Percentiles rank a stretch among this genome's conserved stretches.
These are phyloP conservation scores for Esox niger DNA, from an alignment of 2,113 vertebrate species.

Conservation along the genomic window DNA sequence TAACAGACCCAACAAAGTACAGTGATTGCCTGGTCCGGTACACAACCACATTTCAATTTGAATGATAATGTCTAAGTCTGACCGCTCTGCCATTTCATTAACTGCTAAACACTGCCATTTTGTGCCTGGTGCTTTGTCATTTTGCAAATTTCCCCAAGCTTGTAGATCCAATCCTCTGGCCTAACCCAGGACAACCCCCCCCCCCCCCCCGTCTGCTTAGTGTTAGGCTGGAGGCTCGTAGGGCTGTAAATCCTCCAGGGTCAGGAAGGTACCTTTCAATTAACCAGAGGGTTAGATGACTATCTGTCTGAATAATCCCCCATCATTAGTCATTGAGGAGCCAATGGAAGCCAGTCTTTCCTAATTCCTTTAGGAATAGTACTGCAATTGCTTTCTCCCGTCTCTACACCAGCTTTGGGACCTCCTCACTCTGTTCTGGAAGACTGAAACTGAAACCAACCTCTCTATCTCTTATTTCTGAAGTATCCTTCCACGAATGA, in stretches of 20 bases:
- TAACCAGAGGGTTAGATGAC: conserved; percentile 1
- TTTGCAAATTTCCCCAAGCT: background rate
- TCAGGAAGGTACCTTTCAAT: conserved; percentile 2
- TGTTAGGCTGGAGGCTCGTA: background rate
- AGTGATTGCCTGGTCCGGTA: no score
- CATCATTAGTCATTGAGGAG: background rate
- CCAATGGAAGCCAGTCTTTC: background rate
- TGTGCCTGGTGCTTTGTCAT: background rate
- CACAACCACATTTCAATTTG: no score
- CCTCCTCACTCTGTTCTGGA: background rate
- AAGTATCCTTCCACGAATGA: conserved; percentile 52
- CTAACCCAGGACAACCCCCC: background rate
- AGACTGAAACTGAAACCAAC: no score
- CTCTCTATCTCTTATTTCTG: background rate
- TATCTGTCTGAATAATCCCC: background rate
- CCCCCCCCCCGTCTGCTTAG: no score
- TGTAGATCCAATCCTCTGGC: background rate
- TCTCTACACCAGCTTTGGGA: background rate
- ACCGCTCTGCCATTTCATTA: no score
- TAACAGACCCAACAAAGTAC: no score
- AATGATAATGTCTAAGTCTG: no score
- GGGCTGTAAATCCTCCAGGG: background rate
- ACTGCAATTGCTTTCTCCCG: background rate
- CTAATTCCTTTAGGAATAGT: background rate
- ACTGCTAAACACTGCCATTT: no score